Percentiles rank a stretch among this genome's conserved stretches.
Conservation (phyloP, 2,888 invertebrate genomes). For the Scrobipalpa costella region DNA sequence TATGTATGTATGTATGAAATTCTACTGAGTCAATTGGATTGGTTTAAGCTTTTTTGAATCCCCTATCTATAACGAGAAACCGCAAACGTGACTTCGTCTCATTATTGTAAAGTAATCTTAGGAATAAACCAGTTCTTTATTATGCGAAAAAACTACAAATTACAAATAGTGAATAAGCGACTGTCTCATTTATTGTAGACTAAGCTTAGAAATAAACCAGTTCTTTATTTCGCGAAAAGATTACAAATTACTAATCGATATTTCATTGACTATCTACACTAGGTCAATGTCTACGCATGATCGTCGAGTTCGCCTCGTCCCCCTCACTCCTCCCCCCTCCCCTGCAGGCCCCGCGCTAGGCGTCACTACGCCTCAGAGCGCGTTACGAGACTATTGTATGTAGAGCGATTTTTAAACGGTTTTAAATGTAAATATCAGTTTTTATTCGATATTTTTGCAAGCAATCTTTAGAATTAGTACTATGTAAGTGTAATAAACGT, state of each 20-base stretch:
- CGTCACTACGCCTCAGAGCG: not conserved
- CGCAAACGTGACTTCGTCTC: too few relatives aligned
- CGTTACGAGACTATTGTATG: not conserved
- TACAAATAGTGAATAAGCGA: too few relatives aligned
- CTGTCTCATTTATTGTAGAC: too few relatives aligned
- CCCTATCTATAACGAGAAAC: too few relatives aligned
- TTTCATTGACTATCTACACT: too few relatives aligned
- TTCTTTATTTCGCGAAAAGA: not conserved
- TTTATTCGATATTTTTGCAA: not conserved
- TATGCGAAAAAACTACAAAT: too few relatives aligned
- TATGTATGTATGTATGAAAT: too few relatives aligned
- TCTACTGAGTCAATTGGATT: too few relatives aligned
- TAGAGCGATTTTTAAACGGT: not conserved
- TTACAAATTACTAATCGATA: not conserved
- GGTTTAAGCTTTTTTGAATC: too few relatives aligned
- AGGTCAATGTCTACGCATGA: not conserved
- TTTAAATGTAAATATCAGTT: not conserved
- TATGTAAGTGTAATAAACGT: constrained; percentile 2
- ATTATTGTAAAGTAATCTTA: too few relatives aligned
- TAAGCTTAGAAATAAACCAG: too few relatives aligned
- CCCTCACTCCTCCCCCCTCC: not conserved
- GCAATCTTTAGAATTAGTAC: not conserved
- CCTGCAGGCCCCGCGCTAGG: not conserved
- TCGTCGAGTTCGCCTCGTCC: not conserved
- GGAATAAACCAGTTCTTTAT: too few relatives aligned